A percentile compares a stretch with the other conserved stretches of the same genome.
These are phyloP conservation scores for Sceloporus undulatus DNA, from an alignment of 2,113 vertebrate genomes.

Conservation along the genomic window DNA sequence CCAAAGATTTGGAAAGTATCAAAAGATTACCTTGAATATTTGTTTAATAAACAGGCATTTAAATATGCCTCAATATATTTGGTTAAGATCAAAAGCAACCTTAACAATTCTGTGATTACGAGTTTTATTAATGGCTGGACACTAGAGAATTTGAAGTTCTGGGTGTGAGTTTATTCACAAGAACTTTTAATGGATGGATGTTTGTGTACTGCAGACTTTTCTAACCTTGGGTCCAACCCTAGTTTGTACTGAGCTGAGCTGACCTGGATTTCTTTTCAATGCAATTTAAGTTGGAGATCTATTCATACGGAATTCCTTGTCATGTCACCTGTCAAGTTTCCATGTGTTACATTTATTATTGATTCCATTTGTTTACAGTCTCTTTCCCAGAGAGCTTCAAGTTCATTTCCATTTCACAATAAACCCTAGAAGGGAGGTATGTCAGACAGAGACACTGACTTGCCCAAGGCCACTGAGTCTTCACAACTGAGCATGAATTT, in stretches of 20 bases:
- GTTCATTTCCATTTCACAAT: background rate
- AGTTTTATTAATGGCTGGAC: background rate
- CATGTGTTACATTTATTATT: background rate
- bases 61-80: background rate
- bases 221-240: background rate
- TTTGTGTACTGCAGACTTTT: background rate
- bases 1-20: background rate
- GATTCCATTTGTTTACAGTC: background rate
- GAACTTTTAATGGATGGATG: background rate
- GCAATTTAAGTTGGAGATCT: background rate
- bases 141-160: background rate
- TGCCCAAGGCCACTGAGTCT: background rate
- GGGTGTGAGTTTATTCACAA: background rate
- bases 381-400: background rate
- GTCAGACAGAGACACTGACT: background rate
- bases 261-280: background rate
- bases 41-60: background rate
- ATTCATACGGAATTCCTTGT: background rate
- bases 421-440: background rate
- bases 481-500: background rate
- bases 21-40: background rate
- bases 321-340: background rate
- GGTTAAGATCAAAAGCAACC: background rate
- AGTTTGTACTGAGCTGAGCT: background rate
- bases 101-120: background rate